Evolutionary conservation across 2,888 invertebrate species (phyloP), one percentile per base, ranked within the genome.

Genomic region (Miltochrista miniata): DNA sequence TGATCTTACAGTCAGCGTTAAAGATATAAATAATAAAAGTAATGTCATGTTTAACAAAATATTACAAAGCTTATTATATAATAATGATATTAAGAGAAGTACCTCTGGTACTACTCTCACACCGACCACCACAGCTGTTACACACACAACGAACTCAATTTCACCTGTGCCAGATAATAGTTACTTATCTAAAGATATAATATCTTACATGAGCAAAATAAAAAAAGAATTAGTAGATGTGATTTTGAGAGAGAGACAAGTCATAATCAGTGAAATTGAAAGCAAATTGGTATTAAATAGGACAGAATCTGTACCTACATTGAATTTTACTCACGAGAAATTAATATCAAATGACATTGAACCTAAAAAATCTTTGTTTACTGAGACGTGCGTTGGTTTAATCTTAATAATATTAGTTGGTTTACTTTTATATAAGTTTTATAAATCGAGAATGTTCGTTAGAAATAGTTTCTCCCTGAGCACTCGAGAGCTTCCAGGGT

Each of bases 381-480:
- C 68, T 2, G 72, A 74, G 41, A 64, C 64, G 3, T 79, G 77
- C 45, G 71, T 78, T 1, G 73, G 48, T 36, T 58, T 80, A n/a
- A 79, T 75, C 45, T 51, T 81, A 34, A 30, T 72, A 1, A 75
- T 81, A 48, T 52, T 81, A 48, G 56, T 80, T 2, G 66, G 70
- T 48, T 65, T 73, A 11, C 49, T 74, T 46, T 58, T 77, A 15
- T 74, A 69, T 50, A 73, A 73, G 42, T 49, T 76, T 34, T 80
- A 77, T 52, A 78, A 76, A 40, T 72, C 76, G 0, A 63, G 70
- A 42, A 57, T 68, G 42, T 72, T 68, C 59, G 34, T 64, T 15
- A 66, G 67, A 35, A 67, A 58, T 15, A 51, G 70, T 8, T 56
- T 70, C 35, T 76, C 79, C 10, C 39, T 71, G 1, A 81, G 79